Conservation (phyloP, 37 sponge, comb jelly and placozoan species). For the Petrosia ficiformis region DNA sequence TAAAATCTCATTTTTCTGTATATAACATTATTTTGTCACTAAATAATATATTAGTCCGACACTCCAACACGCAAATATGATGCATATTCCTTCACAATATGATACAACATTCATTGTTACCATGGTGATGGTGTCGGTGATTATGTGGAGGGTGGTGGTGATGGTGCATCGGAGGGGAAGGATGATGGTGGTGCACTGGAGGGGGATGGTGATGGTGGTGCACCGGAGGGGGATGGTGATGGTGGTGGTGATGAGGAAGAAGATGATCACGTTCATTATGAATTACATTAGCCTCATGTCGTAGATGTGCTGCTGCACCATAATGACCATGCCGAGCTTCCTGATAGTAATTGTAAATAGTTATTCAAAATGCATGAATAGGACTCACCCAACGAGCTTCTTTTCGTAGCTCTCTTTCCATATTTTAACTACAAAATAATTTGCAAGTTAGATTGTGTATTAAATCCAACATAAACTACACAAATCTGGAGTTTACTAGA, state of each 20-base stretch:
- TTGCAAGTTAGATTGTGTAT: no score
- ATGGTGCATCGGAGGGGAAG: neutral
- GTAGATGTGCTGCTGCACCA: constrained; percentile 42
- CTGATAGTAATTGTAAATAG: constrained; percentile 2
- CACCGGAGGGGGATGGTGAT: constrained; percentile 24
- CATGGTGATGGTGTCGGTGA: constrained; percentile 29
- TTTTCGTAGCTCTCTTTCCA: constrained; percentile 13
- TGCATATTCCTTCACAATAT: constrained; percentile 20
- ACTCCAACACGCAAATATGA: no score
- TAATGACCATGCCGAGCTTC: constrained; percentile 61
- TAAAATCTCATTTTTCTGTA: no score
- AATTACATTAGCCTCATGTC: constrained; percentile 35
- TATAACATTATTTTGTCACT: no score
- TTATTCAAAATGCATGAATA: no score
- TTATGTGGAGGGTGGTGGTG: constrained; percentile 4
- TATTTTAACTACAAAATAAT: no score
- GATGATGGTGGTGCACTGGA: neutral
- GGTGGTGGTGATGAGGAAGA: constrained; percentile 30
- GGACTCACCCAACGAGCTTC: constrained; percentile 28
- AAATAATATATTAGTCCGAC: no score
- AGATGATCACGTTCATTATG: constrained; percentile 52
- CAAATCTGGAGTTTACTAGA: no score
- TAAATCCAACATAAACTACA: no score
- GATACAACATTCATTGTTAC: constrained; percentile 26
- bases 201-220: constrained; percentile 28